Percentiles rank a stretch among this genome's conserved stretches.
These are phyloP conservation scores for Myzus persicae DNA, from an alignment of 1,140 invertebrate genomes.

Conservation along the genomic window DNA sequence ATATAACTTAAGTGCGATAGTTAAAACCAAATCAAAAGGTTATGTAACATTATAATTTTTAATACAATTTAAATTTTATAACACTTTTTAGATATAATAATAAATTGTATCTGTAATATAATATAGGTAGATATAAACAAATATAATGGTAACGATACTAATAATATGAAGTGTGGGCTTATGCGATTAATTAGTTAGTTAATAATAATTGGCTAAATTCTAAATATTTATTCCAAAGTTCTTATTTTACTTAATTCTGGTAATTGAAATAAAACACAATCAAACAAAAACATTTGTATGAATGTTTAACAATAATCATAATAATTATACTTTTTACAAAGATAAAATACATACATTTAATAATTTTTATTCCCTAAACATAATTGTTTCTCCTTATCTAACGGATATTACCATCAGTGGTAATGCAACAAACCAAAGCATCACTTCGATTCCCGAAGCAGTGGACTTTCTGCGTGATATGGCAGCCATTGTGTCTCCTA, in stretches of 20 bases:
- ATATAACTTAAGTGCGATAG: slow-evolving; percentile 30
- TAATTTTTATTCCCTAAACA: background rate
- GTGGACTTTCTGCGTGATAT: slow-evolving; percentile 62
- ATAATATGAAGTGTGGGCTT: background rate
- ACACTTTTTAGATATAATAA: background rate
- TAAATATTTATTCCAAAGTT: background rate
- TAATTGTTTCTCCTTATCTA: slow-evolving; percentile 60
- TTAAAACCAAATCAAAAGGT: background rate
- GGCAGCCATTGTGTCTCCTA: slow-evolving; percentile 63
- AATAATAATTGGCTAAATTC: background rate
- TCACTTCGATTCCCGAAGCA: slow-evolving; percentile 61
- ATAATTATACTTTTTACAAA: slow-evolving; percentile 24
- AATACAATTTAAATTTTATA: background rate
- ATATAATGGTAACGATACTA: slow-evolving; percentile 33
- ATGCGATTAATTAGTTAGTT: slow-evolving; percentile 4
- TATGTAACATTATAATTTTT: background rate
- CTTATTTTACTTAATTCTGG: background rate
- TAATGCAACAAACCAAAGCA: slow-evolving; percentile 61
- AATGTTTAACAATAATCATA: background rate
- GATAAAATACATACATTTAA: slow-evolving; percentile 3
- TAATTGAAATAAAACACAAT: background rate
- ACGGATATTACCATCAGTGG: slow-evolving; percentile 60
- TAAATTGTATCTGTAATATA: background rate
- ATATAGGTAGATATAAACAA: slow-evolving; percentile 3
- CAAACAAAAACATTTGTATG: background rate